These are phyloP conservation scores for Podotricha telesiphe DNA, from an alignment of 2,888 invertebrate genomes.

Conservation along the genomic window DNA sequence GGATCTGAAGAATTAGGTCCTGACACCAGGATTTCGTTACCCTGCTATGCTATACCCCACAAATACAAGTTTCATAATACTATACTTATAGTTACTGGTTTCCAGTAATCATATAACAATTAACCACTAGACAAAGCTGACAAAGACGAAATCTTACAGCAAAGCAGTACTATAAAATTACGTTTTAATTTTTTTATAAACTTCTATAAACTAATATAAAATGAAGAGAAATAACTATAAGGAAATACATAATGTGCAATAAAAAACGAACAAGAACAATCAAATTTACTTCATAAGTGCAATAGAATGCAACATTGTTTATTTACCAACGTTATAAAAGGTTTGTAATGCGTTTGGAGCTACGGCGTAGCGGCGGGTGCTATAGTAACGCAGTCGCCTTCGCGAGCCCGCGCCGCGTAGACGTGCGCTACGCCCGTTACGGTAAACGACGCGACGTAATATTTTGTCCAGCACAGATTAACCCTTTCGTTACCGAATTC, in stretches of 20 bases:
- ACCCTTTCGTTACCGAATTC: slow-evolving; percentile 47
- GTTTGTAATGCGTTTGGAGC: slow-evolving; percentile 47
- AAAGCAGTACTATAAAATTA: background rate
- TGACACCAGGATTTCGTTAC: too few relatives aligned
- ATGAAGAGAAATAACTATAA: background rate
- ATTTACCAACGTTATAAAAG: slow-evolving; percentile 48
- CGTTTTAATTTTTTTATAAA: too few relatives aligned
- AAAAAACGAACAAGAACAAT: background rate
- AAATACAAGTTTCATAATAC: background rate
- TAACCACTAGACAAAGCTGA: background rate
- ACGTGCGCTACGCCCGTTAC: slow-evolving; percentile 53
- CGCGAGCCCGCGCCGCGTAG: slow-evolving; percentile 68
- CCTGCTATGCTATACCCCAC: too few relatives aligned
- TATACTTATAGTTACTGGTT: background rate
- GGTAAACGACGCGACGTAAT: slow-evolving; percentile 21
- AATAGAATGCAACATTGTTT: slow-evolving; percentile 43
- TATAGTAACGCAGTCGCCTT: slow-evolving; percentile 78
- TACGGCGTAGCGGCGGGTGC: slow-evolving; percentile 71
- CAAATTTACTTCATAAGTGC: slow-evolving; percentile 17
- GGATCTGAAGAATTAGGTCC: too few relatives aligned
- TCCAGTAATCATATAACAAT: background rate
- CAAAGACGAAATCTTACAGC: background rate
- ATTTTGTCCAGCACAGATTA: slow-evolving; percentile 19
- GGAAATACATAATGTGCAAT: background rate
- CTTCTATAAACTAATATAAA: background rate